Evolutionary conservation across 2,888 invertebrate species (phyloP).

Genomic region (Leucophenga maculata): DNA sequence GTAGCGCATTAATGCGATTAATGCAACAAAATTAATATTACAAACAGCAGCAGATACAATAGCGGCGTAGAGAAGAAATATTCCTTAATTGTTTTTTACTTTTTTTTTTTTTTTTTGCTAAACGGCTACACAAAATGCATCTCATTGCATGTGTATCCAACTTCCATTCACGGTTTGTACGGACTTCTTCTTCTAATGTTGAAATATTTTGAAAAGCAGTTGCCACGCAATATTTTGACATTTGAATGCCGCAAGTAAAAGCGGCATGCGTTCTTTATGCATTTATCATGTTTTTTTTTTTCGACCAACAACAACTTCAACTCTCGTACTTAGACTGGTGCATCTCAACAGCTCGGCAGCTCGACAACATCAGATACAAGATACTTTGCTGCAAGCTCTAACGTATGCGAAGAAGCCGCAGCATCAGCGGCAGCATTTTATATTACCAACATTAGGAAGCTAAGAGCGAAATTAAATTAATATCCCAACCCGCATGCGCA

Average conservation of each 20-base stretch:
- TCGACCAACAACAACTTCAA: no score
- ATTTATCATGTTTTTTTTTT: slow-evolving; percentile 14
- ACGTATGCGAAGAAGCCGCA: background rate
- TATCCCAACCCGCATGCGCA: background rate
- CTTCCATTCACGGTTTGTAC: background rate
- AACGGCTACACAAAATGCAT: background rate
- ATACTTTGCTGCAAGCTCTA: background rate
- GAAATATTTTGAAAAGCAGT: slow-evolving; percentile 3
- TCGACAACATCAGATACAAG: no score
- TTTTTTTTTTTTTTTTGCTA: background rate
- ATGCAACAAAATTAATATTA: background rate
- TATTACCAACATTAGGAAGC: slow-evolving; percentile 1
- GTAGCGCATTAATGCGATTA: slow-evolving; percentile 1
- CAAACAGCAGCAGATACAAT: background rate
- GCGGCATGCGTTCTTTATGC: slow-evolving; percentile 3
- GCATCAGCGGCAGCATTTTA: slow-evolving; percentile 8
- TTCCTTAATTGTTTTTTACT: background rate
- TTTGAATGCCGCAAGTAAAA: slow-evolving; percentile 15
- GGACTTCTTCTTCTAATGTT: slow-evolving; percentile 11
- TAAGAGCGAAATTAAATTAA: slow-evolving; percentile 19
- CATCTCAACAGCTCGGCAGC: no score
- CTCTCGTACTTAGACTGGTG: no score
- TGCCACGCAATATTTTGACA: slow-evolving; percentile 27
- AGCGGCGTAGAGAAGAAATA: background rate
- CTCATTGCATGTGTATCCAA: background rate